Base-by-base conservation (phyloP, 2,888 invertebrate genomes). In the Acanthosepion lycidas region DNA sequence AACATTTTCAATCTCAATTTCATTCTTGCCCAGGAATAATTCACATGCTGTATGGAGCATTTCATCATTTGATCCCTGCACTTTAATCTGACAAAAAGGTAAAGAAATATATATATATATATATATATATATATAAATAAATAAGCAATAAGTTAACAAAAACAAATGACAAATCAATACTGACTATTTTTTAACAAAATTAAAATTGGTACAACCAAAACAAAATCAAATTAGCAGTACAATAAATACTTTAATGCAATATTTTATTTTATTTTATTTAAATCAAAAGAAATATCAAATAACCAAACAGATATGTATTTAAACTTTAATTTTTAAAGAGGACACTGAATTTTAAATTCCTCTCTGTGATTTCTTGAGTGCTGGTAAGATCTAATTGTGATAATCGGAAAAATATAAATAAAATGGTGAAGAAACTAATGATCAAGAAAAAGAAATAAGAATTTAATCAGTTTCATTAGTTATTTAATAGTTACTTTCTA, bases 21-120 rank as follows among this genome's bases (percentile, higher is more conserved):
- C 97, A 12, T 96, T 95, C 95, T 97, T 97, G 28, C 97, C 97
- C 59, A 97, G 96, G 95, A 97, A 97, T 94, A 97, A 96, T 95
- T 97, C 97, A 95, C 97, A 97, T 6, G 97, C 97, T 1, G 97
- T 95, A 53, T 97, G 97, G 95, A 97, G 96, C 97, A 97, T 97
- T 91, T 97, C 97, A 94, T 97, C 96, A 95, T 97, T 97, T 95
- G 96, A 96, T n/a, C 97, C 97, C 94, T 97, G 97, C 94, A 97
- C 97, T 96, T 97, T 97, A 9, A 97, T 97, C 97, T 97, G 94
- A 20, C 94, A 42, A 95, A n/a, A 33, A 26, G 28, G 15, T 18
- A 94, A 94, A 42, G 42, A 42, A 3, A 42, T 42, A 42, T 42
- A 42, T 42, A 42, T 42, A 42, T 42, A 42, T 42, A 8, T 28